phyloP scores from a whole-genome alignment of 2,797 vertebrate genomes.

The Sylvilagus floridanus region DNA sequence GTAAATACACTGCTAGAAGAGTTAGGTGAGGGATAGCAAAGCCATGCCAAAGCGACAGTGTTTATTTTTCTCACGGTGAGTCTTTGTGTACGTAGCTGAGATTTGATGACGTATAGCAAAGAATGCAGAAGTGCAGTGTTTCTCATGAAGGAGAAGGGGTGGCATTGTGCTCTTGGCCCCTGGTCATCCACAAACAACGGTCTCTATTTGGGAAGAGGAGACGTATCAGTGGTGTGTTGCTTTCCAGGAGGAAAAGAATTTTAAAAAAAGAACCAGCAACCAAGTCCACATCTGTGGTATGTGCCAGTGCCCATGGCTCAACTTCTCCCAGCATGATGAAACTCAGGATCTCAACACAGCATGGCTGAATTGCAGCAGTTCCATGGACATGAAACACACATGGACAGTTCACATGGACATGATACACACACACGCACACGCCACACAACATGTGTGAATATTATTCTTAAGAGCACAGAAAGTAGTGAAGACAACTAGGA shows the following conservation, averaged over 20 bases:
- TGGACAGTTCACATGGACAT: no score
- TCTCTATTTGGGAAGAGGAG: not conserved
- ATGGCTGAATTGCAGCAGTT: no score
- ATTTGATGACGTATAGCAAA: not conserved
- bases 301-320: not conserved
- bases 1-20: conserved; percentile 14
- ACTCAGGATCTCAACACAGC: not conserved
- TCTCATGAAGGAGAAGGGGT: not conserved
- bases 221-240: not conserved
- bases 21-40: not conserved
- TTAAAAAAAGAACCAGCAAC: no score
- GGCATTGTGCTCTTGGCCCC: not conserved
- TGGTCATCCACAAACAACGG: not conserved
- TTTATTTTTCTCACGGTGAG: not conserved
- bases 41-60: not conserved
- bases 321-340: not conserved
- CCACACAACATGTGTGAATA: no score
- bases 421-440: no score
- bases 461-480: not conserved
- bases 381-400: no score
- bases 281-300: not conserved
- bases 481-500: not conserved
- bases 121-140: not conserved
- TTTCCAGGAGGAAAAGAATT: not conserved
- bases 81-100: not conserved